phyloP scores from a whole-genome alignment of 2,113 vertebrate genomes.

The Cheilinus undulatus region DNA sequence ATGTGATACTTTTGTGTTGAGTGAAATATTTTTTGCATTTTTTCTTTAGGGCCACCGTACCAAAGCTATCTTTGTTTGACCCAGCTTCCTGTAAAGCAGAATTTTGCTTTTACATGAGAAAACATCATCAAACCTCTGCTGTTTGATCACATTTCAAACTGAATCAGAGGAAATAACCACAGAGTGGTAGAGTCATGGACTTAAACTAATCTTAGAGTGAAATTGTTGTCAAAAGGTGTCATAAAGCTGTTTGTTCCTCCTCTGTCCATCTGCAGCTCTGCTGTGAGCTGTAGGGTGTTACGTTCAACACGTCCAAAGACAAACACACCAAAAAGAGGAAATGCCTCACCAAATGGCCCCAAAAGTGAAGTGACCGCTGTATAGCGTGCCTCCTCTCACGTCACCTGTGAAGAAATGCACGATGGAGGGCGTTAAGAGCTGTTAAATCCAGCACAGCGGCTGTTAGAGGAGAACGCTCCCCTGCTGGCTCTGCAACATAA shows the following conservation, averaged over 20 bases:
- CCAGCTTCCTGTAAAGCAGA: too few species aligned
- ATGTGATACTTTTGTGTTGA: too few species aligned
- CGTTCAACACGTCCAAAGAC: conserved; percentile 62
- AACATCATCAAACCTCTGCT: too few species aligned
- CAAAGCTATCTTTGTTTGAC: too few species aligned
- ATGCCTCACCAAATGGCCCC: conserved; percentile 77
- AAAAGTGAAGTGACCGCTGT: conserved; percentile 53
- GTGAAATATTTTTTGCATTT: too few species aligned
- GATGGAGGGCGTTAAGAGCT: conserved; percentile 21
- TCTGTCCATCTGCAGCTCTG: neutral
- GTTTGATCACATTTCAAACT: too few species aligned
- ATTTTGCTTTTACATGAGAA: too few species aligned
- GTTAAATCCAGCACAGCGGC: conserved; percentile 50
- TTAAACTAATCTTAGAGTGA: neutral
- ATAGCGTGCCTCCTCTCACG: conserved; percentile 21
- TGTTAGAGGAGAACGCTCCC: conserved; percentile 52
- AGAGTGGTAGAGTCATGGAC: neutral
- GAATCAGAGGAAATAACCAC: too few species aligned
- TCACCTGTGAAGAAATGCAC: conserved; percentile 63
- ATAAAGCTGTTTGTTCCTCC: conserved; percentile 4
- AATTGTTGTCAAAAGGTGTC: conserved; percentile 6
- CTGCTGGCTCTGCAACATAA: conserved; percentile 66
- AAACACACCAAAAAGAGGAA: conserved; percentile 70
- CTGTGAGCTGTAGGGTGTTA: conserved; percentile 47
- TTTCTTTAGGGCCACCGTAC: too few species aligned